Conservation (phyloP, 2,113 vertebrate species). For the Nibea coibor region DNA sequence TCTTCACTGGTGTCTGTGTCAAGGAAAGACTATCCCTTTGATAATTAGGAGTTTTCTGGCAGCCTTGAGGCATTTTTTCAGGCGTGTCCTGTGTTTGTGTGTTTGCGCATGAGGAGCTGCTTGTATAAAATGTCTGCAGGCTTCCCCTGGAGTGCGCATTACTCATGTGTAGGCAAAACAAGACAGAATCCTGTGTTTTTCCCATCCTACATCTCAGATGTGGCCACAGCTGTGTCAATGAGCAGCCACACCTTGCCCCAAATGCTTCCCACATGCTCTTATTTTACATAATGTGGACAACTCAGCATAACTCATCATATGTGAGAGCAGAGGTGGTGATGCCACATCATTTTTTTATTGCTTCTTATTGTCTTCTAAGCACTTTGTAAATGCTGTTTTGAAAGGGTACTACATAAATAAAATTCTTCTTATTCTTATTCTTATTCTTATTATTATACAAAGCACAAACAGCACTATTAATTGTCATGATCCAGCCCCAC, state of each 20-base stretch:
- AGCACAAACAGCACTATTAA: neutral
- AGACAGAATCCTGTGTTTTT: slow-evolving; percentile 43
- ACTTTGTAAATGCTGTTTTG: too few relatives aligned
- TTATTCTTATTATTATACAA: too few relatives aligned
- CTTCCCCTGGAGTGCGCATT: slow-evolving; percentile 38
- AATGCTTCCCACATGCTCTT: slow-evolving; percentile 40
- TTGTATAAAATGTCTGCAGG: slow-evolving; percentile 29
- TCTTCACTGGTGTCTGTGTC: neutral
- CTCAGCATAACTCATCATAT: slow-evolving; percentile 1
- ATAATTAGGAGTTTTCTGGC: slow-evolving; percentile 36
- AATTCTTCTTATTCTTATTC: too few relatives aligned
- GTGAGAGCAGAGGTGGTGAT: neutral
- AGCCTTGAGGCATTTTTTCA: slow-evolving; percentile 19
- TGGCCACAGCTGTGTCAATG: slow-evolving; percentile 49
- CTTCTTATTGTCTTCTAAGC: too few relatives aligned
- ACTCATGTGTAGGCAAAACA: slow-evolving; percentile 48
- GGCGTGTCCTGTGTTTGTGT: slow-evolving; percentile 6
- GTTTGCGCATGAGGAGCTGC: neutral
- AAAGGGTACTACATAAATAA: too few relatives aligned
- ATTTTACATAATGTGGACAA: slow-evolving; percentile 23
- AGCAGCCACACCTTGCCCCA: slow-evolving; percentile 43
- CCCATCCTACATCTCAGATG: slow-evolving; percentile 25
- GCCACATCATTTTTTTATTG: too few relatives aligned
- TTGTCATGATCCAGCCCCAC: neutral
- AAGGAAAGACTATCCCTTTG: slow-evolving; percentile 3